Base-by-base conservation (phyloP, 2,888 invertebrate genomes). In the Pseudococcus viburni region DNA sequence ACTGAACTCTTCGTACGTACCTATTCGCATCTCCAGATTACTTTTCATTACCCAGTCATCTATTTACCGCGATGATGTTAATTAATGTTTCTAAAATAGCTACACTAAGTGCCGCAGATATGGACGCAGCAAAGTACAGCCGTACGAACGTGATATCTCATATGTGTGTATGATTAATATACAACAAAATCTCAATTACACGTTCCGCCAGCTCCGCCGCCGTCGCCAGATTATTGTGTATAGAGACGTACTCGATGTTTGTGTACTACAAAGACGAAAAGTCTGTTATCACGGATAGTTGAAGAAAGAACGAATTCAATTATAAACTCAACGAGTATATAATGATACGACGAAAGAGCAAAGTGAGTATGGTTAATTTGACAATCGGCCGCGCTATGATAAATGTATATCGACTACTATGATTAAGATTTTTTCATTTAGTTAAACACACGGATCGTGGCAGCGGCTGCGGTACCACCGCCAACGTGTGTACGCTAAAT, bases 81-180 rank as follows among this genome's bases (percentile, higher is more conserved):
- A 77, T 77, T 77, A 77, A 77, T 33, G 77, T 77, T 77, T 77
- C 39, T 39, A 33, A 77, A 77, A 77, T 39, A 77, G 77, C 77
- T 39, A 33, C 15, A 39, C 33, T 33, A 33, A 22, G 5, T 9
- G 39, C 39, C 15, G 77, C 8, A 11, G 39, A 39, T 39, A 26
- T 26, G 17, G 12, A 39, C 15, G 39, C 26, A 17, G 33, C 11
- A 17, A 39, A 77, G 22, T 26, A 68, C 26, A 33, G 15, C 33
- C 12, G 64, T 64, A 39, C 17, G 17, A 77, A 39, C 77, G 64
- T 22, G 39, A 77, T 77, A 19, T 77, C 77, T 33, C 77, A 46
- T 46, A 46, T 12, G 12, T 46, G 46, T 46, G 77, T 22, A 26
- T 77, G 77, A 39, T 33, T 77, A 77, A 77, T 64, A 55, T 15